These are phyloP conservation scores for Leptinotarsa rubiginosa DNA, from an alignment of 2,888 invertebrate genomes.

Conservation along the genomic window DNA sequence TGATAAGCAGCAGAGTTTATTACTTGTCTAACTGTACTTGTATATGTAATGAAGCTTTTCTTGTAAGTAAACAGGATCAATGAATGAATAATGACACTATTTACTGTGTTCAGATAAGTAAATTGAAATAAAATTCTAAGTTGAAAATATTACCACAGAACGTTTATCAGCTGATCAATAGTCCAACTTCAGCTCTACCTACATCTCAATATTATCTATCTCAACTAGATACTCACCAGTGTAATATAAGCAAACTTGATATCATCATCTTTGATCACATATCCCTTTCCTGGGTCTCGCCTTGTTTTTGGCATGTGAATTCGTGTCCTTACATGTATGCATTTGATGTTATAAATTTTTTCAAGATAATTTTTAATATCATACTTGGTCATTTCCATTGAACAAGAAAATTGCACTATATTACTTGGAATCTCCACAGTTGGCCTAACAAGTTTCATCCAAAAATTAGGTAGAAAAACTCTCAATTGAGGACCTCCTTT, in stretches of 20 bases:
- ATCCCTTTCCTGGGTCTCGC: conserved; percentile 72
- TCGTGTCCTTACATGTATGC: conserved; percentile 81
- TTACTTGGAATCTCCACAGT: conserved; percentile 78
- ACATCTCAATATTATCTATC: not conserved
- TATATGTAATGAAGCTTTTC: too few species aligned
- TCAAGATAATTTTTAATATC: conserved; percentile 95
- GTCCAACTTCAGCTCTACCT: not conserved
- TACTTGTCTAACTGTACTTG: too few species aligned
- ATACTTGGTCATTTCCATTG: conserved; percentile 91
- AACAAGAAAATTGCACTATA: conserved; percentile 88
- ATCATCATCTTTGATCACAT: conserved; percentile 86
- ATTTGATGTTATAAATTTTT: conserved; percentile 92
- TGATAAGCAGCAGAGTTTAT: too few species aligned
- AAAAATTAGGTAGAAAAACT: conserved; percentile 95
- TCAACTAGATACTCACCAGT: conserved; percentile 73
- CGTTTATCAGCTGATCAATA: too few species aligned
- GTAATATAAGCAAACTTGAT: conserved; percentile 82
- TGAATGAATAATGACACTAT: too few species aligned
- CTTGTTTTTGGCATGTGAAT: conserved; percentile 78
- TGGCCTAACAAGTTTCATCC: conserved; percentile 91
- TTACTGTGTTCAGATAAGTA: too few species aligned
- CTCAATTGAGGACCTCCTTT: conserved; percentile 94
- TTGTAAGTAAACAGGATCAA: too few species aligned
- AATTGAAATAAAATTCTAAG: too few species aligned
- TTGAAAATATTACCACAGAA: too few species aligned